Evolutionary conservation across 2,113 vertebrate genomes (phyloP).

Genomic region (Pelobates fuscus): DNA sequence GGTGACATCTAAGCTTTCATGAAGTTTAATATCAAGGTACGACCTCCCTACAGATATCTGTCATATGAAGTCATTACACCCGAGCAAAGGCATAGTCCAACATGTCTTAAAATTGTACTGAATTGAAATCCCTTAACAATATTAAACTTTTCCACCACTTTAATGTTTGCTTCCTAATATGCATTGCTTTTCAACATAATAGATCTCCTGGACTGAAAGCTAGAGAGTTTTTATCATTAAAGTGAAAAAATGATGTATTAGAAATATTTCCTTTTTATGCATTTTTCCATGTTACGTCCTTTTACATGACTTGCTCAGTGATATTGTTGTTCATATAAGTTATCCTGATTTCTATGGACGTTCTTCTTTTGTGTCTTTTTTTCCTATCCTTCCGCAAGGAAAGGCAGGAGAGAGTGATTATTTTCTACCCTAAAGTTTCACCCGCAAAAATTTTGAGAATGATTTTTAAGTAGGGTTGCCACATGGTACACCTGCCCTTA

Average conservation of each 20-base stretch:
- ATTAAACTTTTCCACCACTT: conserved; percentile 10
- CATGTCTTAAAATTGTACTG: conserved; percentile 7
- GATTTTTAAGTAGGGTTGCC: no score
- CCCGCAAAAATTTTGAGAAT: no score
- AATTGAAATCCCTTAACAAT: conserved; percentile 29
- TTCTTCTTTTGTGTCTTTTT: no score
- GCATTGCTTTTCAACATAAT: conserved; percentile 17
- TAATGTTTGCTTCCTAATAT: conserved; percentile 33
- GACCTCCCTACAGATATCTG: conserved; percentile 20
- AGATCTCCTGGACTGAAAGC: conserved; percentile 24
- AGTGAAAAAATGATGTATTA: background rate
- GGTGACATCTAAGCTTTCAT: background rate
- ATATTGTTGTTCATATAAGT: background rate
- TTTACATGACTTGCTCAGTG: background rate
- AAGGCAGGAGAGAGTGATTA: no score
- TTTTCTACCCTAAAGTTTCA: no score
- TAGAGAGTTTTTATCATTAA: background rate
- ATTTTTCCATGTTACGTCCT: background rate
- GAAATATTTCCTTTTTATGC: background rate
- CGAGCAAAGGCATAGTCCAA: conserved; percentile 12
- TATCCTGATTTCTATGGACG: background rate
- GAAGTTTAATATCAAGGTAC: conserved; percentile 5
- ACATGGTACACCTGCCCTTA: no score
- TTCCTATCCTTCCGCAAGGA: no score
- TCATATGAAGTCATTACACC: conserved; percentile 27